Evolutionary conservation across 2,797 vertebrate genomes (phyloP), one percentile per base, ranked within the genome.

Genomic region (Chaetodon trifasciatus): DNA sequence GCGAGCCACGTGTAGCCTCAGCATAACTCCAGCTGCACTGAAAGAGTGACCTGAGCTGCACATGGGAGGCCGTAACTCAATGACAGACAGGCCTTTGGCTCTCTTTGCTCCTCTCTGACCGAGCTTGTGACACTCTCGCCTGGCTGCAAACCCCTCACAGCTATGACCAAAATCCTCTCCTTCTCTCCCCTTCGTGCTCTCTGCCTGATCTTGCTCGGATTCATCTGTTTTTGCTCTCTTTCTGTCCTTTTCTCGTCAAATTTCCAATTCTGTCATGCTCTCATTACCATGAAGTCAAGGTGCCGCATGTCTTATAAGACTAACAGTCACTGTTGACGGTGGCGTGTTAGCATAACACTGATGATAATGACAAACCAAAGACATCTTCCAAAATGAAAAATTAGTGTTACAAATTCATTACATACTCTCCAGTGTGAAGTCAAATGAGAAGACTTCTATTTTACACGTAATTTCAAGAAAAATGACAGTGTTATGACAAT

Each of bases 371-470:
- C 74, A 62, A 50, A 63, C 53, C 24, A 21, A 65, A 74, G 52
- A 78, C 1, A 49, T 53, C 73, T 52, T n/a, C 17, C n/a, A 57
- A 84, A 68, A 80, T 83, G 0, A 64, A 74, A 53, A 78, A 79
- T 80, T 65, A 73, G 56, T 57, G 39, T 24, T 55, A 76, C 64
- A 78, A 81, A 79, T 85, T 82, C 50, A 82, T 71, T 53, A 63
- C 24, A 68, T 24, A 70, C 61, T 80, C 73, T 56, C 21, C 23
- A 74, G 42, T 37, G 47, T 40, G 58, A 58, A 56, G 71, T 63
- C 62, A 70, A 69, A 87, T 67, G 67, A 75, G 57, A 81, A 40
- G 28, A 72, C 50, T 61, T 82, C 24, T 81, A 76, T 87, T 92
- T 89, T 70, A 69, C 74, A 86, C 70, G 44, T 75, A 71, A 79